Conservation (phyloP, 2,888 invertebrate species). For the Yponomeuta cagnagella region DNA sequence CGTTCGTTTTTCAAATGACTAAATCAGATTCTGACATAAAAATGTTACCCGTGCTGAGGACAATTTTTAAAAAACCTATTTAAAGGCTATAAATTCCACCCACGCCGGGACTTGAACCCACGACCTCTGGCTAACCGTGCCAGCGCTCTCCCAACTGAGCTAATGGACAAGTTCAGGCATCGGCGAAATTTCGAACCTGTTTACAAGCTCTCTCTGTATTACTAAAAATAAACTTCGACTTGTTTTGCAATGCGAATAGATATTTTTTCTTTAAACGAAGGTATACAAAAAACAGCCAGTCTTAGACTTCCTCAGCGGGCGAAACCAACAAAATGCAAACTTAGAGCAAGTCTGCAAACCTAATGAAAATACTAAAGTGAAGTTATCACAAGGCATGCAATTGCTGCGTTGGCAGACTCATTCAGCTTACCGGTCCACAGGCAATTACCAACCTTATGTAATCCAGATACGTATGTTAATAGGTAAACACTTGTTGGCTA, state of each 20-base stretch:
- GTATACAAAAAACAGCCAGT: not conserved
- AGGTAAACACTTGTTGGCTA: conserved; percentile 28
- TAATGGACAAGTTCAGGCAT: too few species aligned
- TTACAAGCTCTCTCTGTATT: too few species aligned
- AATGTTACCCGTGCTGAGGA: too few species aligned
- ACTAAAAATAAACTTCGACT: too few species aligned
- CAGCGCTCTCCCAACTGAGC: too few species aligned
- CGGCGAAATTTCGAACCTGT: too few species aligned
- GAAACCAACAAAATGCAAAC: not conserved
- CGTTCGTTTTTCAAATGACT: conserved; percentile 5
- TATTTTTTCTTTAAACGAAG: not conserved
- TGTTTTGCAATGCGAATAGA: not conserved
- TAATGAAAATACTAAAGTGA: not conserved
- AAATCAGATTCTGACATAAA: too few species aligned
- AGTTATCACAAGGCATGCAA: not conserved
- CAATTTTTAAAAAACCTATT: too few species aligned
- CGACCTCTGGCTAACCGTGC: too few species aligned
- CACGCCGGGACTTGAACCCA: too few species aligned
- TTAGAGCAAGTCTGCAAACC: not conserved
- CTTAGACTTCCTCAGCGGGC: not conserved
- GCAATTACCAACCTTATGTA: not conserved
- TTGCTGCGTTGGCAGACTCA: not conserved
- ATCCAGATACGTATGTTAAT: not conserved
- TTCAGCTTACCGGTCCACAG: not conserved
- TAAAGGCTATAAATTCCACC: too few species aligned